Evolutionary conservation across 2,113 vertebrate species (phyloP).

Genomic region (Cryptomyrus ogoouensis): DNA sequence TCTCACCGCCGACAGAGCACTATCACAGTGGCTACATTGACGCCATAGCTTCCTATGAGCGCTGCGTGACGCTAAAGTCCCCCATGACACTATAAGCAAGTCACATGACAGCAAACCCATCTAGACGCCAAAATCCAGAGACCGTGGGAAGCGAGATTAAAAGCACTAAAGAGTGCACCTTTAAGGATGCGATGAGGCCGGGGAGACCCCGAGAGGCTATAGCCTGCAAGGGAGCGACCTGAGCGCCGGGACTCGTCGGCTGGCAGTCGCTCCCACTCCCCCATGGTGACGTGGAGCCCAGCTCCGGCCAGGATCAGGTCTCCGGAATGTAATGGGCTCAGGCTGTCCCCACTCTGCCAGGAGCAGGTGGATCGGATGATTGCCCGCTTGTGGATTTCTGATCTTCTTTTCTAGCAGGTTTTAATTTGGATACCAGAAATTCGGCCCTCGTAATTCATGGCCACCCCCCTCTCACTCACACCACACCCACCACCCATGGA

Average conservation of each 20-base stretch:
- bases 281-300: neutral
- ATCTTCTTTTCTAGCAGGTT: conserved; percentile 16
- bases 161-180: neutral
- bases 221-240: neutral
- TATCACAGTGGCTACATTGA: neutral
- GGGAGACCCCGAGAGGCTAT: neutral
- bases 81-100: neutral
- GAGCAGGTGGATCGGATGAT: conserved; percentile 22
- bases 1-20: neutral
- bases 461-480: neutral
- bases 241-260: neutral
- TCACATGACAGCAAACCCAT: neutral
- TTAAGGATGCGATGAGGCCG: neutral
- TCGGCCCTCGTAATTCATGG: neutral
- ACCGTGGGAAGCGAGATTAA: neutral
- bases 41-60: neutral
- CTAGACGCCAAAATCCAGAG: neutral
- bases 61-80: neutral
- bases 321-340: neutral
- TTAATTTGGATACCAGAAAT: conserved; percentile 12
- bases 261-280: neutral
- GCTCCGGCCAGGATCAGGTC: neutral
- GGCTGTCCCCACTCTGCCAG: neutral
- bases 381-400: neutral
- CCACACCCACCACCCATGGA: neutral